Conservation (phyloP, 2,113 vertebrate species). For the Monopterus albus region DNA sequence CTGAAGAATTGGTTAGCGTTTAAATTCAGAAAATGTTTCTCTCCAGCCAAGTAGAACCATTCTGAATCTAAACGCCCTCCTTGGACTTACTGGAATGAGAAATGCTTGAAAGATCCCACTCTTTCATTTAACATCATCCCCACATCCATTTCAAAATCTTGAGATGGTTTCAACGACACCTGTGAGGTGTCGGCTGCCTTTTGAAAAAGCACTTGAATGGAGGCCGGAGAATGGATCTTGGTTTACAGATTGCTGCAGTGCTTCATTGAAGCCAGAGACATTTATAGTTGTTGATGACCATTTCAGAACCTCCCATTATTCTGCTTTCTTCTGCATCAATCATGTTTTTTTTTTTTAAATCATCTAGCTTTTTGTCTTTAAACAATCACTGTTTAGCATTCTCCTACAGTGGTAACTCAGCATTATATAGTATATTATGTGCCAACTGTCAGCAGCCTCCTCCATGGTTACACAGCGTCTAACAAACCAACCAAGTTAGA, state of each 20-base stretch:
- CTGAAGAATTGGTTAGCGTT: conserved; percentile 72
- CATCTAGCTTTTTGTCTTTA: conserved; percentile 32
- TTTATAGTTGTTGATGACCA: conserved; percentile 46
- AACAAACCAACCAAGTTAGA: conserved; percentile 53
- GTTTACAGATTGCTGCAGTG: conserved; percentile 35
- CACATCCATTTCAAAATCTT: conserved; percentile 62
- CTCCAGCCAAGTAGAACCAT: conserved; percentile 71
- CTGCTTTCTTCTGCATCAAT: conserved; percentile 12
- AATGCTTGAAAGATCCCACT: conserved; percentile 68
- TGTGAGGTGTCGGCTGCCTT: conserved; percentile 47
- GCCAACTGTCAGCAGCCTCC: not conserved
- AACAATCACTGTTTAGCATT: conserved; percentile 17
- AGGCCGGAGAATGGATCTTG: conserved; percentile 37
- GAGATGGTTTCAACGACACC: conserved; percentile 43
- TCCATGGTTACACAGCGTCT: conserved; percentile 42
- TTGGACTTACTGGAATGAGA: conserved; percentile 71
- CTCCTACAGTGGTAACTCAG: conserved; percentile 40
- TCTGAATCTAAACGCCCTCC: conserved; percentile 65
- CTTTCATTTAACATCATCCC: conserved; percentile 58
- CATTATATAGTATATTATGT: conserved; percentile 18
- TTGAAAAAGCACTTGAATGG: conserved; percentile 53
- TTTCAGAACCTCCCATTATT: conserved; percentile 43
- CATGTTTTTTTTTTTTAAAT: conserved; percentile 9
- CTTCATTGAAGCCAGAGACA: conserved; percentile 37
- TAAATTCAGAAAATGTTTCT: conserved; percentile 81